A percentile compares a stretch with the other conserved stretches of the same genome.
These are phyloP conservation scores for Atta colombica DNA, from an alignment of 1,140 invertebrate genomes.

Conservation along the genomic window DNA sequence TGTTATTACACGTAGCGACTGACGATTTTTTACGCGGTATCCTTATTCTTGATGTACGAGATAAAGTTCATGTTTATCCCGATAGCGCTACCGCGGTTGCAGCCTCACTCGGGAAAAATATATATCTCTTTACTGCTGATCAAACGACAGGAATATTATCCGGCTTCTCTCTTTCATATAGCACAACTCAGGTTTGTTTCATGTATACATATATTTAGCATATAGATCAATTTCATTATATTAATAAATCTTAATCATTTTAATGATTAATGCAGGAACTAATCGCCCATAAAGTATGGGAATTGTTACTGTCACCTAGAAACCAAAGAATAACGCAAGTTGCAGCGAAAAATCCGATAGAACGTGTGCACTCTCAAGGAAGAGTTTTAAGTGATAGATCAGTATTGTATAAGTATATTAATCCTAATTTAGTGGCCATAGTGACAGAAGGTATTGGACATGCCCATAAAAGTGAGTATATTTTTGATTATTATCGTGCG, in stretches of 20 bases:
- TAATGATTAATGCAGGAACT: slow-evolving; percentile 78
- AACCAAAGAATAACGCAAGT: slow-evolving; percentile 91
- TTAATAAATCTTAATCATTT: slow-evolving; percentile 37
- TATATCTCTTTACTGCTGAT: slow-evolving; percentile 92
- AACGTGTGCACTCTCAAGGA: slow-evolving; percentile 98
- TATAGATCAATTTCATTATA: background rate
- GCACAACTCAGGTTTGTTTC: slow-evolving; percentile 78
- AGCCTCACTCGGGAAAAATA: slow-evolving; percentile 86
- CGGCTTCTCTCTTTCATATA: slow-evolving; percentile 89
- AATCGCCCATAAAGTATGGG: slow-evolving; percentile 89
- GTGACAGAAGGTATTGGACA: slow-evolving; percentile 93
- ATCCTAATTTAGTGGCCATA: slow-evolving; percentile 98
- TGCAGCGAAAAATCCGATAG: slow-evolving; percentile 91
- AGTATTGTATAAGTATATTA: slow-evolving; percentile 99
- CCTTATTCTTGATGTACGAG: slow-evolving; percentile 91
- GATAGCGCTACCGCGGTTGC: slow-evolving; percentile 86
- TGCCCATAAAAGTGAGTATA: slow-evolving; percentile 90
- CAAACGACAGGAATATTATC: slow-evolving; percentile 88
- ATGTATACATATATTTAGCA: background rate
- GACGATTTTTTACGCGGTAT: slow-evolving; percentile 92
- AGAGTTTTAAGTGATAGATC: slow-evolving; percentile 97
- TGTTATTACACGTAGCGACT: slow-evolving; percentile 90
- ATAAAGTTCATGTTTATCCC: slow-evolving; percentile 91
- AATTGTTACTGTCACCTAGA: slow-evolving; percentile 89
- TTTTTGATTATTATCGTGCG: background rate